These are phyloP conservation scores for Drosophila engyochracea DNA, from an alignment of 2,888 invertebrate species.

Conservation along the genomic window DNA sequence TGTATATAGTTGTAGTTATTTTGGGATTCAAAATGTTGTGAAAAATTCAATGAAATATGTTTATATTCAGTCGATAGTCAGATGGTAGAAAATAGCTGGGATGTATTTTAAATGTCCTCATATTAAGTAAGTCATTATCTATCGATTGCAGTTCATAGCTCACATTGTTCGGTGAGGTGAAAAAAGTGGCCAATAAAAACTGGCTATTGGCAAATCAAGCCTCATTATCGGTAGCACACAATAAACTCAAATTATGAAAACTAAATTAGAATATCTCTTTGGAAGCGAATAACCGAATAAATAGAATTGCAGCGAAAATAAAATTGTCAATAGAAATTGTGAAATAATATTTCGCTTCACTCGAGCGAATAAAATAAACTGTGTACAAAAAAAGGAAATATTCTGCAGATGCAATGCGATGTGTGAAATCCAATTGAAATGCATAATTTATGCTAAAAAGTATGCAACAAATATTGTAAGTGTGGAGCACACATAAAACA, in stretches of 20 bases:
- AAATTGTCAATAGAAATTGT: constrained; percentile 6
- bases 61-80: background rate
- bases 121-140: background rate
- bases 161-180: background rate
- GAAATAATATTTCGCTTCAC: background rate
- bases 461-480: constrained; percentile 52
- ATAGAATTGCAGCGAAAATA: constrained; percentile 13
- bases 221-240: background rate
- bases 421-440: constrained; percentile 55
- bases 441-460: constrained; percentile 64
- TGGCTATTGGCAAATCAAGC: background rate
- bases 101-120: background rate
- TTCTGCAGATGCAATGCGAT: constrained; percentile 5
- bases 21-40: background rate
- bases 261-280: constrained; percentile 10
- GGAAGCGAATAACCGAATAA: constrained; percentile 16
- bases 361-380: constrained; percentile 8
- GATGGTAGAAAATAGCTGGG: background rate
- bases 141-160: background rate
- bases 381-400: constrained; percentile 2
- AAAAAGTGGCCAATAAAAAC: background rate
- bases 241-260: background rate
- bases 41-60: background rate
- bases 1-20: too few species aligned
- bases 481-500: constrained; percentile 10